Conservation (phyloP, 2,797 vertebrate genomes). For the Lerista edwardsae region DNA sequence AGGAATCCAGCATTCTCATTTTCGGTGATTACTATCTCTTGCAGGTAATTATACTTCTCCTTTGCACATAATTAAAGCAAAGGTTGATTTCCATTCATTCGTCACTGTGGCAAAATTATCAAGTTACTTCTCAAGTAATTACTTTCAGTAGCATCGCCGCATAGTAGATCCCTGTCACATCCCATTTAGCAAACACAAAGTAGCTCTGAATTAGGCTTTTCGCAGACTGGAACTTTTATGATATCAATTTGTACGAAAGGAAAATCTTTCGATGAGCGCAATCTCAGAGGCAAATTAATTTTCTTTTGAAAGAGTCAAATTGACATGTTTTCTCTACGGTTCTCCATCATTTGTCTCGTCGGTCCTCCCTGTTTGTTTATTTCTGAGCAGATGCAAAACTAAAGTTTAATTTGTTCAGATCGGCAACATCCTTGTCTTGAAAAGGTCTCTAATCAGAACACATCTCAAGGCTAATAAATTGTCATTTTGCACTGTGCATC, state of each 20-base stretch:
- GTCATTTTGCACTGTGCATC: neutral
- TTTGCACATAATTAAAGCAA: slow-evolving; percentile 79
- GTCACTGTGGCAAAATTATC: slow-evolving; percentile 79
- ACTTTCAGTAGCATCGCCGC: slow-evolving; percentile 77
- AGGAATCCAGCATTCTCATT: slow-evolving; percentile 74
- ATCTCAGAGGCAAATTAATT: slow-evolving; percentile 85
- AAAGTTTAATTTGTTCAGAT: slow-evolving; percentile 62
- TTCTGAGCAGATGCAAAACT: slow-evolving; percentile 49
- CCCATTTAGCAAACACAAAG: slow-evolving; percentile 82
- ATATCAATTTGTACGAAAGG: slow-evolving; percentile 75
- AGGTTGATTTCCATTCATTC: slow-evolving; percentile 77
- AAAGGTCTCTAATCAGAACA: slow-evolving; percentile 19
- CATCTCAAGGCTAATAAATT: neutral
- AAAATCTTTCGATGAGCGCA: slow-evolving; percentile 83
- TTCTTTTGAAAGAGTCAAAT: slow-evolving; percentile 75
- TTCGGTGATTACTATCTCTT: slow-evolving; percentile 75
- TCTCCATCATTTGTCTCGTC: slow-evolving; percentile 65
- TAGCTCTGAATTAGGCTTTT: slow-evolving; percentile 77
- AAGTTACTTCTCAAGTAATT: slow-evolving; percentile 84
- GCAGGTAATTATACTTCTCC: slow-evolving; percentile 79
- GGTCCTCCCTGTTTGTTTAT: slow-evolving; percentile 48
- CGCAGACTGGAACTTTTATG: slow-evolving; percentile 73
- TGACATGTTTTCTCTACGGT: slow-evolving; percentile 49
- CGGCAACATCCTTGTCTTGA: slow-evolving; percentile 32
- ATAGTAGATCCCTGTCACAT: slow-evolving; percentile 79